A percentile compares a stretch with the other conserved stretches of the same genome.
Evolutionary conservation across 2,797 vertebrate species (phyloP).

Genomic region (Coccyzus lansbergi): DNA sequence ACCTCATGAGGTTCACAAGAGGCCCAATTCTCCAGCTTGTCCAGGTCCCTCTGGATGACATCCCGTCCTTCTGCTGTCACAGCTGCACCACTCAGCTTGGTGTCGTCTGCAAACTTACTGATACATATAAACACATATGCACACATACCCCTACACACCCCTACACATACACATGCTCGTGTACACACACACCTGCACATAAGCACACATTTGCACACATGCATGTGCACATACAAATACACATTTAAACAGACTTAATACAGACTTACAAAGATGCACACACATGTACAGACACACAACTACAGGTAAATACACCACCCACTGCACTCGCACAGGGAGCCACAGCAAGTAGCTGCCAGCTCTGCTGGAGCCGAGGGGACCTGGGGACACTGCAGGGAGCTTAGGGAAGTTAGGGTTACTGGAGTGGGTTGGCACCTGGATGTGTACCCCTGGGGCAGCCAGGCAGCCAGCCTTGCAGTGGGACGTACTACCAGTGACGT

Average conservation of each 20-base stretch:
- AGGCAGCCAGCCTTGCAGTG: not conserved
- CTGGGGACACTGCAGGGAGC: fast-evolving
- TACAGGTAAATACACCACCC: too few relatives aligned
- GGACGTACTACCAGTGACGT: not conserved
- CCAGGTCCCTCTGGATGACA: too few relatives aligned
- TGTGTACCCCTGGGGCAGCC: not conserved
- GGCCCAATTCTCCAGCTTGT: too few relatives aligned
- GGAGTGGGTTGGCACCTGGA: not conserved
- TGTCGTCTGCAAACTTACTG: too few relatives aligned
- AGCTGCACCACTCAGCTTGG: too few relatives aligned
- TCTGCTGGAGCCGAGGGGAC: not conserved
- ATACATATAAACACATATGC: too few relatives aligned
- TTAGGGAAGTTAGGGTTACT: fast-evolving
- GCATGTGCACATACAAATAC: not conserved
- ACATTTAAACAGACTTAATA: too few relatives aligned
- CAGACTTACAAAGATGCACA: too few relatives aligned
- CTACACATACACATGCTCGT: not conserved
- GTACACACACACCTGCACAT: too few relatives aligned
- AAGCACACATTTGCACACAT: too few relatives aligned
- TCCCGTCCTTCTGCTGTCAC: too few relatives aligned
- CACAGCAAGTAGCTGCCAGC: not conserved
- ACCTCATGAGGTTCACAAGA: too few relatives aligned
- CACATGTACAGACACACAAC: not conserved
- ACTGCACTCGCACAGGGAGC: not conserved
- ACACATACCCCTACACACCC: not conserved